Conservation (phyloP, 2,797 vertebrate species). For the Phalloptychus januarius region DNA sequence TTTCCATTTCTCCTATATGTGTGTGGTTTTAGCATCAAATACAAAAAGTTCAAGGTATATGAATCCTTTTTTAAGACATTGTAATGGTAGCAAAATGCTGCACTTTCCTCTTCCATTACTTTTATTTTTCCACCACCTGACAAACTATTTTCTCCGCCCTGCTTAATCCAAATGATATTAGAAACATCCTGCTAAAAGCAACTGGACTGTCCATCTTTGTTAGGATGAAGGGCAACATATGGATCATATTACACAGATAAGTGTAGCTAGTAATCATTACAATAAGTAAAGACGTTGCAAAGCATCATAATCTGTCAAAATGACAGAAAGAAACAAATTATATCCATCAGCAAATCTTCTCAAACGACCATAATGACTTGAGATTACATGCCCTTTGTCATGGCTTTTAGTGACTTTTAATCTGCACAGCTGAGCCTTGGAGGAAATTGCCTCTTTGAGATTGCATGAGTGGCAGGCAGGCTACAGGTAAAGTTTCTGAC, state of each 20-base stretch:
- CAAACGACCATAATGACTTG: conserved; percentile 46
- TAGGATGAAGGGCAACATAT: conserved; percentile 3
- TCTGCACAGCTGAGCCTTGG: conserved; percentile 49
- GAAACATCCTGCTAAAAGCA: conserved; percentile 16
- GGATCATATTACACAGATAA: conserved; percentile 44
- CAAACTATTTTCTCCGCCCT: conserved; percentile 38
- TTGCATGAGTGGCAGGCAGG: conserved; percentile 21
- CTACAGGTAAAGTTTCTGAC: conserved; percentile 13
- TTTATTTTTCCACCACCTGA: conserved; percentile 19
- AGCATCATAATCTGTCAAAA: conserved; percentile 39
- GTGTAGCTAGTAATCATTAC: conserved; percentile 31
- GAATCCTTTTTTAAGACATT: not conserved
- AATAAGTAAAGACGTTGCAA: conserved; percentile 45
- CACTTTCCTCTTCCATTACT: conserved; percentile 13
- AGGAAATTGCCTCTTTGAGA: conserved; percentile 45
- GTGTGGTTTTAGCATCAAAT: not conserved
- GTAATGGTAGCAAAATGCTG: conserved; percentile 24
- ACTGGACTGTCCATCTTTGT: conserved; percentile 30
- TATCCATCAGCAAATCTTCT: conserved; percentile 28
- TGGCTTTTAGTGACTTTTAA: conserved; percentile 44
- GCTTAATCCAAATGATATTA: conserved; percentile 33
- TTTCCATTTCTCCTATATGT: not conserved
- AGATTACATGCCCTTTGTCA: conserved; percentile 40
- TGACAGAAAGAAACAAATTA: conserved; percentile 36
- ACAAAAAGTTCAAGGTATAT: not conserved